Evolutionary conservation across 2,113 vertebrate genomes (phyloP).

Genomic region (Seriola quinqueradiata): DNA sequence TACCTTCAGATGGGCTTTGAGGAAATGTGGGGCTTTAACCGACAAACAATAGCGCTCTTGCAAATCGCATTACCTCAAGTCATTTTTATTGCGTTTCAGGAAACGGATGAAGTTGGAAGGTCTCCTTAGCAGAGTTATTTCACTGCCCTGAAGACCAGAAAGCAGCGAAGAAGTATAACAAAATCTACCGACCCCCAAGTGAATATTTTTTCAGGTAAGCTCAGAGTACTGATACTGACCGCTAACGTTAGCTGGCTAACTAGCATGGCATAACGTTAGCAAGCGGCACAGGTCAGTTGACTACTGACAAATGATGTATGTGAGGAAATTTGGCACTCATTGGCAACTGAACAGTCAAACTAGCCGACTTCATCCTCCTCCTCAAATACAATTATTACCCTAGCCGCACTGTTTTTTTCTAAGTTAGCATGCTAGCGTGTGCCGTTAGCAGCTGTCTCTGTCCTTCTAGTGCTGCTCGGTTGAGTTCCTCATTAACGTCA

Average conservation of each 20-base stretch:
- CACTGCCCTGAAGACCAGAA: neutral
- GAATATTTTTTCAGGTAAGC: conserved; percentile 68
- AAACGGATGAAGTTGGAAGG: neutral
- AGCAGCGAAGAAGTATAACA: neutral
- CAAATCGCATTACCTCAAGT: conserved; percentile 44
- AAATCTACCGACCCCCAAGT: conserved; percentile 12
- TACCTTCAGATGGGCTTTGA: conserved; percentile 66
- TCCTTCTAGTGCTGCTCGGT: conserved; percentile 19
- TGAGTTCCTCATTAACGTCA: neutral
- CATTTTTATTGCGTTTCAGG: conserved; percentile 29
- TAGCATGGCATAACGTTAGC: conserved; percentile 57
- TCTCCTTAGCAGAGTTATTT: neutral
- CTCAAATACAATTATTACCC: too few relatives aligned
- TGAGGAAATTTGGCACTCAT: neutral
- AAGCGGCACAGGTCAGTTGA: neutral
- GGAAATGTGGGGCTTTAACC: conserved; percentile 72
- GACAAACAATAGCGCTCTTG: conserved; percentile 74
- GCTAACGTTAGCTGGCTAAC: conserved; percentile 53
- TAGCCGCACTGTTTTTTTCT: neutral
- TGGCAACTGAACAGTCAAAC: neutral
- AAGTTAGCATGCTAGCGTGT: conserved; percentile 46
- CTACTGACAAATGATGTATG: neutral
- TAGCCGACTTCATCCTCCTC: rapidly evolving
- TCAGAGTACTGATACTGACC: neutral
- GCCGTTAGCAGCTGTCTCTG: conserved; percentile 46